Percentiles rank a stretch among this genome's conserved stretches.
Conservation (phyloP, 2,888 invertebrate species). For the Atethmia centrago region DNA sequence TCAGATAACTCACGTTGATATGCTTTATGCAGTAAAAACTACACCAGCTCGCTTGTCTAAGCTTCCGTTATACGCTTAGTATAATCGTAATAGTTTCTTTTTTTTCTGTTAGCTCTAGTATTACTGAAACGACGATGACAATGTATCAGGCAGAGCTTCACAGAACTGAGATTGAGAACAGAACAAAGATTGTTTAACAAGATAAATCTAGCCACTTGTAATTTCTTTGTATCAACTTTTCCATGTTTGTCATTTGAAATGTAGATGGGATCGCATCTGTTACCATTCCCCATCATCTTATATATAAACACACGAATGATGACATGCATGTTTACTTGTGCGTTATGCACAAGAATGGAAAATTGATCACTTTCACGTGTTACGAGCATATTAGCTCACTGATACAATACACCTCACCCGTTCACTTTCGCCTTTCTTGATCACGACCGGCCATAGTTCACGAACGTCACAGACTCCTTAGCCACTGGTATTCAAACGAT, state of each 20-base stretch:
- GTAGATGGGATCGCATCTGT: slow-evolving; percentile 29
- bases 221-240: slow-evolving; percentile 32
- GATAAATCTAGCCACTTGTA: slow-evolving; percentile 9
- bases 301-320: slow-evolving; percentile 44
- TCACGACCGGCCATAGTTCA: slow-evolving; percentile 80
- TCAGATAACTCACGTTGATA: slow-evolving; percentile 60
- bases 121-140: neutral
- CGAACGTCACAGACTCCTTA: slow-evolving; percentile 66
- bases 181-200: slow-evolving; percentile 9
- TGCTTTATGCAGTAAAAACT: slow-evolving; percentile 55
- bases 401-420: slow-evolving; percentile 68
- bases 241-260: slow-evolving; percentile 42
- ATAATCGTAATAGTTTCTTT: slow-evolving; percentile 30
- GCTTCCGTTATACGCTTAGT: slow-evolving; percentile 56
- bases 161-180: neutral
- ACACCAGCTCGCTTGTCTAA: slow-evolving; percentile 42
- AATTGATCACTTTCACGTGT: slow-evolving; percentile 66
- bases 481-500: slow-evolving; percentile 66
- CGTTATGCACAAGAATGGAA: slow-evolving; percentile 48
- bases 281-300: slow-evolving; percentile 30
- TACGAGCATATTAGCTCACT: slow-evolving; percentile 71
- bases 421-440: slow-evolving; percentile 78
- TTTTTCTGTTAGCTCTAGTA: neutral
- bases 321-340: slow-evolving; percentile 32
- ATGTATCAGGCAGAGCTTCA: neutral